phyloP scores from a whole-genome alignment of 2,113 vertebrate genomes.

The Heterotilapia buettikoferi region DNA sequence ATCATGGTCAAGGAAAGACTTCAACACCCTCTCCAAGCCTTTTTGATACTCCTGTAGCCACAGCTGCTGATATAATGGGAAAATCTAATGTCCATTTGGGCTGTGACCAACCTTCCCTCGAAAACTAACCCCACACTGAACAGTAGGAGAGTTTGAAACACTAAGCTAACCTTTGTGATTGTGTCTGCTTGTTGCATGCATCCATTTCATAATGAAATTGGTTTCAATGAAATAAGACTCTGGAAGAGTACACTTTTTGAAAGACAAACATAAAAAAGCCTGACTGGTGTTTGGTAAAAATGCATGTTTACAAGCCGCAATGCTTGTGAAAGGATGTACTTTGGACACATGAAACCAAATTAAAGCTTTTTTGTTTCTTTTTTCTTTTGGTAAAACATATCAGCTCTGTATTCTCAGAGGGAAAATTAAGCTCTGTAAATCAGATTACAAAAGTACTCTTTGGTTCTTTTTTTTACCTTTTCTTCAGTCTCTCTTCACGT shows the following conservation, averaged over 20 bases:
- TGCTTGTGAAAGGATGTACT: background rate
- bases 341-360: background rate
- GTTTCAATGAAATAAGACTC: background rate
- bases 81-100: background rate
- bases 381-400: background rate
- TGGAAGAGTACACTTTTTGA: background rate
- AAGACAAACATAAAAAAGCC: background rate
- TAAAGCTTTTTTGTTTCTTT: background rate
- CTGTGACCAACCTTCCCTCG: background rate
- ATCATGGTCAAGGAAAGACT: background rate
- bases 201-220: background rate
- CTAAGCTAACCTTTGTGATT: background rate
- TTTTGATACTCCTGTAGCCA: background rate
- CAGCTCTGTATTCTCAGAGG: background rate
- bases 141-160: background rate
- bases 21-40: background rate
- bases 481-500: background rate
- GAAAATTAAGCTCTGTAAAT: background rate
- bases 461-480: background rate
- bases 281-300: background rate
- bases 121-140: background rate
- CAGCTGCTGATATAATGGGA: background rate
- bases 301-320: background rate
- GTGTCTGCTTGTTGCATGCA: background rate
- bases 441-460: background rate